Evolutionary conservation across 2,797 vertebrate genomes (phyloP).

Genomic region (Tachyglossus aculeatus): DNA sequence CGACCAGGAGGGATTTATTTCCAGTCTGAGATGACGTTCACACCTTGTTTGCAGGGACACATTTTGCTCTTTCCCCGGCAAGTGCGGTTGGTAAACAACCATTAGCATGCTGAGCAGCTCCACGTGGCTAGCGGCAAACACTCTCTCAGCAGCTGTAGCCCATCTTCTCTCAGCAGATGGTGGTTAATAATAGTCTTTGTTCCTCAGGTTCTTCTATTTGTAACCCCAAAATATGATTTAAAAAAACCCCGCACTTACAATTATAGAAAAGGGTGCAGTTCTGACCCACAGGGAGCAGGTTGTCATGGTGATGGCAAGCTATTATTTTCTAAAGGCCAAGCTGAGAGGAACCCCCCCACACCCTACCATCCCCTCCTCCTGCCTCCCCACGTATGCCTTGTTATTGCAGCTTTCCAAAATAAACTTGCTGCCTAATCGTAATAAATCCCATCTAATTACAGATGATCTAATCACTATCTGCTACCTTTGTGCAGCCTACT

Average conservation of each 20-base stretch:
- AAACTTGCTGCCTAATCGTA: conserved; percentile 57
- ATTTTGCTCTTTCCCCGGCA: conserved; percentile 53
- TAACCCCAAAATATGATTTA: conserved; percentile 51
- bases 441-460: conserved; percentile 40
- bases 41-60: conserved; percentile 51
- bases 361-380: conserved; percentile 3
- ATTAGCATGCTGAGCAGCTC: conserved; percentile 74
- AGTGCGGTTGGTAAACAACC: conserved; percentile 58
- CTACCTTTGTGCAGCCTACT: not conserved
- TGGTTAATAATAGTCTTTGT: conserved; percentile 77
- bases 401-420: conserved; percentile 52
- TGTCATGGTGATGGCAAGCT: conserved; percentile 48
- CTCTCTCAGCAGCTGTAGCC: conserved; percentile 65
- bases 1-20: conserved; percentile 41
- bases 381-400: conserved; percentile 24
- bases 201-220: conserved; percentile 63
- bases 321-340: conserved; percentile 49
- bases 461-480: conserved; percentile 1
- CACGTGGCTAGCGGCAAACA: conserved; percentile 66
- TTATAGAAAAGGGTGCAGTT: conserved; percentile 50
- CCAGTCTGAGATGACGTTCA: conserved; percentile 40
- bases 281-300: conserved; percentile 42
- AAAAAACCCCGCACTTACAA: conserved; percentile 41
- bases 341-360: not conserved
- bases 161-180: conserved; percentile 72